Base-by-base conservation (phyloP, 1,140 invertebrate species). In the Drosophila carrolli region DNA sequence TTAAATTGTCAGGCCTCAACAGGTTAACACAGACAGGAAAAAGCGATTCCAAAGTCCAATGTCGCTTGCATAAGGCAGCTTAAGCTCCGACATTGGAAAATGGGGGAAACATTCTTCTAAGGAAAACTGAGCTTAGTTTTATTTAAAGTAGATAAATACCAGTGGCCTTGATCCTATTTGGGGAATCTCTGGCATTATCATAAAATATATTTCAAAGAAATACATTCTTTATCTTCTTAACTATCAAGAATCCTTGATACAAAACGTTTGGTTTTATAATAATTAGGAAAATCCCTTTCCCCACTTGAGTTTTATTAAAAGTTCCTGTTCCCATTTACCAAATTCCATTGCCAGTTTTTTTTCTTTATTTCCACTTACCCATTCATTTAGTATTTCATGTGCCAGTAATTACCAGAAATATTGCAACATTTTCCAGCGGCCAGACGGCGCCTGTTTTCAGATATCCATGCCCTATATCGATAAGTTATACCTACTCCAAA, bases 1-100 rank as follows among this genome's bases (percentile, higher is more conserved):
- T 80, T 75, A 23, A 73, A 63, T 65, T 35, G 46, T 63, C 76
- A 60, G 63, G 74, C 51, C 35, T 58, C 62, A 68, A 41, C 62
- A 32, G 55, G 73, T 58, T 27, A 9, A 9, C n/a, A 10, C 44
- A 10, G 37, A 48, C 19, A 10, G 9, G 60, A 7, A 10, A 41
- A 9, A 9, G 50, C 11, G 19, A 23, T 62, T 40, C 37, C 35
- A 35, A 55, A 44, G 51, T 63, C n/a, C 1, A 32, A 8, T 23
- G 29, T 32, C 50, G 58, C n/a, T 40, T 57, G 53, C 68, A 62
- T 40, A 62, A 62, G 44, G 13, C 16, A 32, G 68, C 13, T 13
- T 59, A 43, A 43, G 60, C 16, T 6, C 9, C 9, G 9, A 4
- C 41, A 9, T 58, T 62, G 53, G 14, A 32, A 58, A 41, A n/a